A percentile compares a stretch with the other conserved stretches of the same genome.
Conservation (phyloP, 2,113 vertebrate species). For the Hemicordylus capensis region DNA sequence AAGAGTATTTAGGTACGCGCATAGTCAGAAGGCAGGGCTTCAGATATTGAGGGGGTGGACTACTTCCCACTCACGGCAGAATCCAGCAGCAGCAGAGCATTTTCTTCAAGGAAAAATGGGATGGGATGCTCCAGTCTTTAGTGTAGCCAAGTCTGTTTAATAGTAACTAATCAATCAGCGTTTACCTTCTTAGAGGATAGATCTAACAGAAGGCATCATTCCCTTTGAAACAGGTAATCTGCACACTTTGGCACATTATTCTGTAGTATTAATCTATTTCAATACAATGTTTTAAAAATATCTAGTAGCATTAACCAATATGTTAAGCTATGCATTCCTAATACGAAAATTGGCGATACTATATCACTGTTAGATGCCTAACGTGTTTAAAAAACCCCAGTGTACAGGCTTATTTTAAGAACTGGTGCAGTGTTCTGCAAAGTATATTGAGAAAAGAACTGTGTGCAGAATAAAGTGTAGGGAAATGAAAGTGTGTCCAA, state of each 20-base stretch:
- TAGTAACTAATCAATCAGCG: conserved; percentile 14
- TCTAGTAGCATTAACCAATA: neutral
- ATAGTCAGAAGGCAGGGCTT: neutral
- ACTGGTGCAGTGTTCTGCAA: neutral
- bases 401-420: neutral
- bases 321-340: neutral
- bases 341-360: neutral
- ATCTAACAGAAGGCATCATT: neutral
- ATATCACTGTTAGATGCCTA: neutral
- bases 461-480: neutral
- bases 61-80: no score
- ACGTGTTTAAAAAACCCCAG: neutral
- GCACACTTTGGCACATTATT: conserved; percentile 2
- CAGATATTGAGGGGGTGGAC: no score
- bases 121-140: neutral
- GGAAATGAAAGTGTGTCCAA: neutral
- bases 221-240: neutral
- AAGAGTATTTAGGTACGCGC: neutral
- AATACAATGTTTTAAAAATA: conserved; percentile 3
- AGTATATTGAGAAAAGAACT: neutral
- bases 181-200: neutral
- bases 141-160: neutral
- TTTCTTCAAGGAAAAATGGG: conserved; percentile 6
- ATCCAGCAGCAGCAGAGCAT: neutral
- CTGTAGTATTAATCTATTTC: neutral